Conservation (phyloP, 2,888 invertebrate genomes). For the Leucoma salicis region DNA sequence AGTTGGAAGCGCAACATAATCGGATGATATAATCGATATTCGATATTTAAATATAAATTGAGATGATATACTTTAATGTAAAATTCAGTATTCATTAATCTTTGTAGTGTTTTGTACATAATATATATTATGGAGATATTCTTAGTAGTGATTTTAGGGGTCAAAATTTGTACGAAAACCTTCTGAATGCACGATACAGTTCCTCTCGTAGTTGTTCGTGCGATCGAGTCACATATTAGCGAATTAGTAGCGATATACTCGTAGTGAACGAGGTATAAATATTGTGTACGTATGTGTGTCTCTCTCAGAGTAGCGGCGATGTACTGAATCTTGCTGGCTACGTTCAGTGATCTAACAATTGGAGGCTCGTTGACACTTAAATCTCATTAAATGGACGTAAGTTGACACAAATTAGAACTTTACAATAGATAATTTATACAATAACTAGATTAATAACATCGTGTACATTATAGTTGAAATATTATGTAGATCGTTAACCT, state of each 20-base stretch:
- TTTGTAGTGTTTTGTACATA: slow-evolving; percentile 57
- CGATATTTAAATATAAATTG: too few species aligned
- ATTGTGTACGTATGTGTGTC: slow-evolving; percentile 45
- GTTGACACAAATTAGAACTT: slow-evolving; percentile 60
- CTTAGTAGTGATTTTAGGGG: slow-evolving; percentile 51
- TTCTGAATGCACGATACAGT: slow-evolving; percentile 79
- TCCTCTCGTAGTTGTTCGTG: slow-evolving; percentile 78
- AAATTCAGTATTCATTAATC: slow-evolving; percentile 47
- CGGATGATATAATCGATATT: slow-evolving; percentile 50
- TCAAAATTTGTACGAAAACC: slow-evolving; percentile 69
- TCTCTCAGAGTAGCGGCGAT: slow-evolving; percentile 54
- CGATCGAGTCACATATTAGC: slow-evolving; percentile 65
- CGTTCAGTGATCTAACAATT: slow-evolving; percentile 48
- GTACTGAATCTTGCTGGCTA: slow-evolving; percentile 55
- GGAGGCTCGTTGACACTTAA: slow-evolving; percentile 55
- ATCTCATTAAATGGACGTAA: slow-evolving; percentile 57
- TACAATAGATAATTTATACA: slow-evolving; percentile 63
- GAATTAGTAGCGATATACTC: slow-evolving; percentile 44
- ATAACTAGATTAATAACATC: slow-evolving; percentile 61
- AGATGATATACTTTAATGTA: slow-evolving; percentile 34
- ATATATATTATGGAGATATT: slow-evolving; percentile 44
- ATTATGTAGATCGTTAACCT: slow-evolving; percentile 42
- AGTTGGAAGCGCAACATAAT: slow-evolving; percentile 57
- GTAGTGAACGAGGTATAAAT: slow-evolving; percentile 31
- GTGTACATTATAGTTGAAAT: slow-evolving; percentile 57